Evolutionary conservation across 1,140 invertebrate species (phyloP).

Genomic region (Hirudo medicinalis): DNA sequence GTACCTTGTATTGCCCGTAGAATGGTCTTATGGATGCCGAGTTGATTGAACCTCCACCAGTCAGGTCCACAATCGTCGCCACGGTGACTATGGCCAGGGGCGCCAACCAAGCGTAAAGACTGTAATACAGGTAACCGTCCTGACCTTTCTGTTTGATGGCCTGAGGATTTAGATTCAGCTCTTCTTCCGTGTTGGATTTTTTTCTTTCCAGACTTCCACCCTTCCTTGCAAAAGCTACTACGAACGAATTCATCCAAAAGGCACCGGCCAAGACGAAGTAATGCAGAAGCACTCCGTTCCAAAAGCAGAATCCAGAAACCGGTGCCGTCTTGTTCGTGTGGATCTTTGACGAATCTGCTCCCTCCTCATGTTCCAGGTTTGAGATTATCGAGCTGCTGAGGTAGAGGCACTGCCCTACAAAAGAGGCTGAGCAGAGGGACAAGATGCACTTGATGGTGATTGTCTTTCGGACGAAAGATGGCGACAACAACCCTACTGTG

Average conservation of each 20-base stretch:
- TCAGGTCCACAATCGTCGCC: background rate
- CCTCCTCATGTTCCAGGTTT: background rate
- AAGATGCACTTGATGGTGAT: background rate
- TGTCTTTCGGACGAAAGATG: background rate
- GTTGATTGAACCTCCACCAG: background rate
- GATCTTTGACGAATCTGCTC: background rate
- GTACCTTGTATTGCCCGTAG: conserved; percentile 1
- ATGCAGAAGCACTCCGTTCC: background rate
- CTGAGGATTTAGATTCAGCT: background rate
- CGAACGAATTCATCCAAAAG: background rate
- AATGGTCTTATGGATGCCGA: background rate
- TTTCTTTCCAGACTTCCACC: background rate
- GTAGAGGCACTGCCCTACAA: background rate
- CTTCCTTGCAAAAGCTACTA: background rate
- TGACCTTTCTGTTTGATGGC: background rate
- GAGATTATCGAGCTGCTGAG: background rate
- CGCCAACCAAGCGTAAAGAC: background rate
- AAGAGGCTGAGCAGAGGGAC: background rate
- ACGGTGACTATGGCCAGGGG: background rate
- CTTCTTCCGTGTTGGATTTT: background rate
- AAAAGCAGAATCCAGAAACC: background rate
- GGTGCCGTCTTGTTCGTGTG: background rate
- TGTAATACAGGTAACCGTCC: background rate
- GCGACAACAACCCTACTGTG: background rate
- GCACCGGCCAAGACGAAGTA: conserved; percentile 1